Evolutionary conservation across 2,888 invertebrate species (phyloP), one percentile per base, ranked within the genome.

Genomic region (Diarsia brunnea): DNA sequence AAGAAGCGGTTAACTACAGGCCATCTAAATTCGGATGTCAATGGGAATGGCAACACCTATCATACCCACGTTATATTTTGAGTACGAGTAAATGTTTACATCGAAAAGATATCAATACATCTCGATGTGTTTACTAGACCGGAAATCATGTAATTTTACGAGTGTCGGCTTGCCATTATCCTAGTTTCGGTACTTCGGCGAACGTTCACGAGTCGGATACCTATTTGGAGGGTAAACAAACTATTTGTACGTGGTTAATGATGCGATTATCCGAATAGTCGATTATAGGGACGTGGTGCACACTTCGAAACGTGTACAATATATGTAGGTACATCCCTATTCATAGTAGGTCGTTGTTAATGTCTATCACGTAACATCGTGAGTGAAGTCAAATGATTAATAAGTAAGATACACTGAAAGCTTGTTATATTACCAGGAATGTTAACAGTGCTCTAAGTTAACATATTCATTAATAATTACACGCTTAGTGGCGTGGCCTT

Each of bases 71-170:
- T 60, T 69, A 67, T 38, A 71, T 82, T 78, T 61, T 83, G 64
- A 67, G 58, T 49, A 49, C 38, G 24, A 70, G 58, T 78, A 78
- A 86, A 86, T 79, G 47, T 83, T 73, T 75, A 74, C 75, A 65
- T 64, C 24, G 24, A 47, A 27, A 67, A 73, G 43, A 81, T 81
- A 89, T 89, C 88, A 88, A 86, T 90, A 87, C 84, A 81, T 65
- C 77, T 79, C 69, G 80, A 82, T 81, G 77, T 90, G 88, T 92
- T 91, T 90, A 91, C 90, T 90, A 89, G 87, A 90, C 88, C 88
- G 90, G 90, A 88, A 89, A 89, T 90, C 88, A 83, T 86, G 81
- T 69, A 82, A 86, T 88, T 91, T 92, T 90, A 91, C 89, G 90
- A 90, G 84, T 84, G 77, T 89, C 81, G 88, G 89, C 87, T 83